phyloP scores from a whole-genome alignment of 1,140 invertebrate genomes.

The Eufriesea mexicana region DNA sequence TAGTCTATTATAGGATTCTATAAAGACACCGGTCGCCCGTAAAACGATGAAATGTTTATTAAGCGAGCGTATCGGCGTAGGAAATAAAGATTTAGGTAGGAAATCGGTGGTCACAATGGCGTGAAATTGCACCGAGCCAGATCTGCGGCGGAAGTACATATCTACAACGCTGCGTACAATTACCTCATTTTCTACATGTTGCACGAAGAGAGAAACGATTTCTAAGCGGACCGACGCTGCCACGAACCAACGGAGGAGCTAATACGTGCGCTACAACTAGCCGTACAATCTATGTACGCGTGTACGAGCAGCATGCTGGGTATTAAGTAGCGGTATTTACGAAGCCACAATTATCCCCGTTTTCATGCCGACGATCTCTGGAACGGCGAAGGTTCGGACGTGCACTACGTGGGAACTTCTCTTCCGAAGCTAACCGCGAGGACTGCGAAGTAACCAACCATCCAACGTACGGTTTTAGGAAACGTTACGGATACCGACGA shows the following conservation, averaged over 20 bases:
- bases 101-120: slow-evolving; percentile 49
- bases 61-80: too few relatives aligned
- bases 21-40: too few relatives aligned
- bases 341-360: slow-evolving; percentile 71
- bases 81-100: slow-evolving; percentile 27
- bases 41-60: not conserved
- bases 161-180: slow-evolving; percentile 60
- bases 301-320: slow-evolving; percentile 54
- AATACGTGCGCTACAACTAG: slow-evolving; percentile 52
- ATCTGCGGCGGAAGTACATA: slow-evolving; percentile 61
- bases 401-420: slow-evolving; percentile 63
- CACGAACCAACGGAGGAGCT: slow-evolving; percentile 54
- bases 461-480: not conserved
- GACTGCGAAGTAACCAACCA: not conserved
- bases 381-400: slow-evolving; percentile 36
- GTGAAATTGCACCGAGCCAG: slow-evolving; percentile 59
- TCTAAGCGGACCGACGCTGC: slow-evolving; percentile 62
- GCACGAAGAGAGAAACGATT: slow-evolving; percentile 55
- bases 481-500: slow-evolving; percentile 5
- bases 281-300: slow-evolving; percentile 32
- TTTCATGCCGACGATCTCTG: slow-evolving; percentile 67
- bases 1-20: too few relatives aligned
- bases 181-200: slow-evolving; percentile 60
- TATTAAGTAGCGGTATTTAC: slow-evolving; percentile 74
- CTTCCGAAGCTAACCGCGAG: not conserved